Conservation (phyloP, 2,888 invertebrate species). For the Andrena haemorrhoa region DNA sequence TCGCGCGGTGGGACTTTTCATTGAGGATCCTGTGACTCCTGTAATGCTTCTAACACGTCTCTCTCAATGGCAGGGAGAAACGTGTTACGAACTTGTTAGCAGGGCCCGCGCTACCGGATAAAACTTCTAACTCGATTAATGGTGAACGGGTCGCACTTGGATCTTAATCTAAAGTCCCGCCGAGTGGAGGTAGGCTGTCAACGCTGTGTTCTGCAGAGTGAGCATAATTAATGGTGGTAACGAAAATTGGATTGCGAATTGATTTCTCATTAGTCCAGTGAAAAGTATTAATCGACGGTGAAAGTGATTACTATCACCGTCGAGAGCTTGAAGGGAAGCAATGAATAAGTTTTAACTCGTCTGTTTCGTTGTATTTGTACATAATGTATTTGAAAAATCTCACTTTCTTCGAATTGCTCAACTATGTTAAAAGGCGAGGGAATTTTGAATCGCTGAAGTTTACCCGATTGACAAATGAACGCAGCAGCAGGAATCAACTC, state of each 20-base stretch:
- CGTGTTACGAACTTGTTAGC: no score
- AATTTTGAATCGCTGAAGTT: neutral
- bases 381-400: no score
- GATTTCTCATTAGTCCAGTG: neutral
- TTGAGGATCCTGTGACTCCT: constrained; percentile 21
- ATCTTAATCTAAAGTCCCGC: constrained; percentile 53
- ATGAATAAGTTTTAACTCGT: neutral
- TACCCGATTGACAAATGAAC: neutral
- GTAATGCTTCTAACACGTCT: neutral
- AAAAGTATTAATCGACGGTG: neutral
- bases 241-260: neutral
- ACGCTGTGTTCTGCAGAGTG: neutral
- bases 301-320: neutral
- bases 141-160: constrained; percentile 1
- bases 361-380: neutral
- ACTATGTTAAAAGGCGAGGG: neutral
- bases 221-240: constrained; percentile 48
- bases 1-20: constrained; percentile 47
- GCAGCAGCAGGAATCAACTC: neutral
- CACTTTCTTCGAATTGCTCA: constrained; percentile 22
- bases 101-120: neutral
- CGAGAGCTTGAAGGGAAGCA: constrained; percentile 7
- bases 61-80: neutral
- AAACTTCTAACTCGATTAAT: constrained; percentile 12
- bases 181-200: neutral